These are phyloP conservation scores for Cetonia aurata DNA, from an alignment of 2,888 invertebrate genomes.

Conservation along the genomic window DNA sequence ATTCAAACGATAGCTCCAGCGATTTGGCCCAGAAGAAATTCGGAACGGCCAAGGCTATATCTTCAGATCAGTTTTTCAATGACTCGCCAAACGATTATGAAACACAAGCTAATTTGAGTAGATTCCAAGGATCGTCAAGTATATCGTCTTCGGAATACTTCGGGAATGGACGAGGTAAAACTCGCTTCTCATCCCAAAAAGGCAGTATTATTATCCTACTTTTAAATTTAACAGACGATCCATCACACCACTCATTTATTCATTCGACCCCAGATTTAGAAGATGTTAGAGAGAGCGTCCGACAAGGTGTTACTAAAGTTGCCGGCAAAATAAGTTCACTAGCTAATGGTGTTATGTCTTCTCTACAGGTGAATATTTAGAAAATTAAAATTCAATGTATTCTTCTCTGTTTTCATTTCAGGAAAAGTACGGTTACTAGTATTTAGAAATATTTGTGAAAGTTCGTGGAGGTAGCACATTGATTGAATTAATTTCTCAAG, in stretches of 20 bases:
- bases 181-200: neutral
- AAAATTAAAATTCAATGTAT: constrained; percentile 3
- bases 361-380: constrained; percentile 79
- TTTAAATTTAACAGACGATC: constrained; percentile 32
- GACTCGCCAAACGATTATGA: constrained; percentile 73
- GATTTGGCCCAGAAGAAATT: constrained; percentile 93
- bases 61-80: constrained; percentile 96
- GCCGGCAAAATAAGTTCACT: constrained; percentile 96
- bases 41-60: constrained; percentile 96
- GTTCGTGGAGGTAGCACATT: constrained; percentile 28
- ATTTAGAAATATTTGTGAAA: constrained; percentile 41
- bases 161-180: constrained; percentile 62
- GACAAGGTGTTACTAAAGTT: constrained; percentile 96
- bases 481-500: constrained; percentile 41
- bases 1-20: constrained; percentile 28
- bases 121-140: constrained; percentile 94
- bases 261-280: constrained; percentile 84
- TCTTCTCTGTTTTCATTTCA: constrained; percentile 48
- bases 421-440: constrained; percentile 62
- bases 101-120: constrained; percentile 71
- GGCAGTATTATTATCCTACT: neutral
- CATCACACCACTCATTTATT: constrained; percentile 54
- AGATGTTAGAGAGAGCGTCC: constrained; percentile 97
- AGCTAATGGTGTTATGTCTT: constrained; percentile 94
- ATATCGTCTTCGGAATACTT: constrained; percentile 98